Evolutionary conservation across 2,797 vertebrate species (phyloP), one percentile per base, ranked within the genome.

Genomic region (Spinibarbus caldwelli): DNA sequence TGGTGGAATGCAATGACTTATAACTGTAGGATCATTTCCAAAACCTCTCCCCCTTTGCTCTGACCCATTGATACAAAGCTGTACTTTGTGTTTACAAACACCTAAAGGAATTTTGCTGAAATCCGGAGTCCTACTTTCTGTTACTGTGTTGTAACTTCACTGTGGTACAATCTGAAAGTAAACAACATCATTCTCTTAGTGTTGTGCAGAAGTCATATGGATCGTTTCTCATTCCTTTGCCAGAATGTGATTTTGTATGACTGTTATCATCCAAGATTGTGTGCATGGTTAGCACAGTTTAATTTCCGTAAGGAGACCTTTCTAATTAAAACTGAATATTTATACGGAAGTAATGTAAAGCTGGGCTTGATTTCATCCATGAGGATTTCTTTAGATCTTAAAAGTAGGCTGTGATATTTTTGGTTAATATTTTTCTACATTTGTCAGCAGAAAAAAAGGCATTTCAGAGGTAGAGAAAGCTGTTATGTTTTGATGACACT

Each of bases 1-100:
- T 31, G 26, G 76, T 78, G 57, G 34, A 43, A 23, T 43, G 2
- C 4, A 78, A 41, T 14, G 34, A 70, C 47, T 81, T 45, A 8
- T 68, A 38, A 52, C 31, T 52, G 4, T 49, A 45, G 31, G 64
- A 70, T 12, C 1, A 52, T 54, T 70, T 70, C 36, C 47, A n/a
- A 38, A 81, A 54, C 29, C 9, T 70, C 14, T 71, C 9, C 23
- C 78, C n/a, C 11, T 23, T 66, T 49, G 31, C 59, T 49, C 31
- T 66, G 41, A 49, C n/a, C 57, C 59, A 31, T 52, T 49, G 26
- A 64, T 49, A 26, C 45, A 66, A 43, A 59, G 71, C 70, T 62
- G 45, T 49, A 57, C 57, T 64, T 64, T 54, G 52, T 73, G 49
- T 73, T 41, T 75, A 29, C 21, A 43, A 57, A 82, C 75, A 62